Evolutionary conservation across 2,113 vertebrate species (phyloP).

Genomic region (Pluvianellus socialis): DNA sequence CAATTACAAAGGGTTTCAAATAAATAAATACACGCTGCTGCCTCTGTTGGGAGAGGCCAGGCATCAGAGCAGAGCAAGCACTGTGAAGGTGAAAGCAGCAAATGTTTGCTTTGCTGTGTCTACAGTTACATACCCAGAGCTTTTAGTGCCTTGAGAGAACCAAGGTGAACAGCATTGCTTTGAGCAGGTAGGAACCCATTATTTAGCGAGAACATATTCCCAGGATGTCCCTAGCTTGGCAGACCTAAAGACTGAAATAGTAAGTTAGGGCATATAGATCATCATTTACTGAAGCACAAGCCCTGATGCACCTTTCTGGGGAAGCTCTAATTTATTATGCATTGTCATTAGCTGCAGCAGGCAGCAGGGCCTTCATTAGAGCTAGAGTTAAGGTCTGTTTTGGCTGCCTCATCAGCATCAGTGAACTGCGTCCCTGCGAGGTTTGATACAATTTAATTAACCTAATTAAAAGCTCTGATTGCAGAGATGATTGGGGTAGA

Average conservation of each 20-base stretch:
- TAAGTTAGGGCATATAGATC: conserved; percentile 54
- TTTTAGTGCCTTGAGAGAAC: background rate
- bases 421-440: conserved; percentile 96
- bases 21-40: background rate
- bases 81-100: background rate
- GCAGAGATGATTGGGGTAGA: conserved; percentile 97
- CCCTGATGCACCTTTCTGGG: conserved; percentile 75
- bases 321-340: conserved; percentile 78
- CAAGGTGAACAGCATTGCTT: background rate
- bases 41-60: background rate
- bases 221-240: conserved; percentile 55
- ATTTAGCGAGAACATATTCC: conserved; percentile 51
- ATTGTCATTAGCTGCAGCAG: conserved; percentile 77
- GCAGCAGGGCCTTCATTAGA: conserved; percentile 80
- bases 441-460: conserved; percentile 99
- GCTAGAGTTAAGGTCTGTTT: conserved; percentile 87
- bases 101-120: background rate
- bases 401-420: conserved; percentile 97
- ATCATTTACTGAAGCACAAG: conserved; percentile 53
- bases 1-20: background rate
- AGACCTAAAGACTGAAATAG: conserved; percentile 39
- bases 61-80: background rate
- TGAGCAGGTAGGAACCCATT: conserved; percentile 27
- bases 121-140: background rate
- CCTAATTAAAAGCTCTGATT: conserved; percentile 99